phyloP scores from a whole-genome alignment of 2,888 invertebrate genomes.

The Scrobipalpa atriplicella region DNA sequence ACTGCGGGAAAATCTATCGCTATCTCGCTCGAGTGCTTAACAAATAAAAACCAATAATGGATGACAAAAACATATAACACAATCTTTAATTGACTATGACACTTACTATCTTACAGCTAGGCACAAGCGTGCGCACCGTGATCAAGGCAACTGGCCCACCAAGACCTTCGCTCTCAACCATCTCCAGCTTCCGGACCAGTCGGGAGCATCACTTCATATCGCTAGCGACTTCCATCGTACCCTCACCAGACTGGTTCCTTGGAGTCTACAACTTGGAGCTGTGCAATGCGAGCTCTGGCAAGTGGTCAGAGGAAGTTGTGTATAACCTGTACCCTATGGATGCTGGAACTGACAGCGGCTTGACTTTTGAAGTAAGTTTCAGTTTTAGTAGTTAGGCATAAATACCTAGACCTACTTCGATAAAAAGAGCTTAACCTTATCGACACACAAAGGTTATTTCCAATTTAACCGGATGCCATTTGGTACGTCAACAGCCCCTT shows the following conservation, averaged over 20 bases:
- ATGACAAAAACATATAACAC: too few species aligned
- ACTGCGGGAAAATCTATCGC: not conserved
- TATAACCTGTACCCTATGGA: slow-evolving; percentile 97
- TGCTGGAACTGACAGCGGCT: slow-evolving; percentile 97
- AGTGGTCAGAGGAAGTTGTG: slow-evolving; percentile 90
- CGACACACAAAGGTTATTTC: too few species aligned
- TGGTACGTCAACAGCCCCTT: too few species aligned
- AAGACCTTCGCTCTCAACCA: slow-evolving; percentile 55
- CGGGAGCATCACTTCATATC: slow-evolving; percentile 66
- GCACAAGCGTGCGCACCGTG: slow-evolving; percentile 62
- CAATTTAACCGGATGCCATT: too few species aligned
- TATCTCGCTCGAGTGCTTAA: too few species aligned
- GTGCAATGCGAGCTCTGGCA: slow-evolving; percentile 88
- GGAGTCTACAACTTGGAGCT: slow-evolving; percentile 95
- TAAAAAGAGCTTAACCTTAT: too few species aligned
- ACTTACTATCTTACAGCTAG: slow-evolving; percentile 48
- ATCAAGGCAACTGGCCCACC: slow-evolving; percentile 69
- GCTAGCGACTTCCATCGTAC: slow-evolving; percentile 65
- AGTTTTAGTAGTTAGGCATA: not conserved
- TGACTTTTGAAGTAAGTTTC: slow-evolving; percentile 90
- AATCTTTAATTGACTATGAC: too few species aligned
- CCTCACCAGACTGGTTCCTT: slow-evolving; percentile 97
- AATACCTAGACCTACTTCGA: too few species aligned
- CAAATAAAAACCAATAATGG: too few species aligned
- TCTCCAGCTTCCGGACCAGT: slow-evolving; percentile 64